phyloP scores from a whole-genome alignment of 2,113 vertebrate genomes.

The Poicephalus gulielmi region DNA sequence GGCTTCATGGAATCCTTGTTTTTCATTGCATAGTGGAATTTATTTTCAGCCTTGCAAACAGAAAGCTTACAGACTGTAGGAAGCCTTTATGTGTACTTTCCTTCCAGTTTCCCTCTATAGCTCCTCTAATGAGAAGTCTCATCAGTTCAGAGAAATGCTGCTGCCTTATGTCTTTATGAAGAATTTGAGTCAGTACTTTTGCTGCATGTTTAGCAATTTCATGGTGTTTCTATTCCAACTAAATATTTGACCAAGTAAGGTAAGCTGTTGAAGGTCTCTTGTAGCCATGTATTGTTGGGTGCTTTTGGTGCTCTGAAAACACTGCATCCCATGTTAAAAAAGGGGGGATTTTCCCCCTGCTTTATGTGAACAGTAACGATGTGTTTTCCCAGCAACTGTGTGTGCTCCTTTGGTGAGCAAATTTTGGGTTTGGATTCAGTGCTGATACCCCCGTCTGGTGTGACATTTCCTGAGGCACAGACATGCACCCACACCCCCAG shows the following conservation, averaged over 20 bases:
- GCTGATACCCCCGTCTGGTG: not conserved
- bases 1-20: not conserved
- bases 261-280: not conserved
- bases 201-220: not conserved
- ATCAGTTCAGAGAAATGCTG: not conserved
- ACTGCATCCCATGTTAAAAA: not conserved
- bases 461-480: not conserved
- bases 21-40: not conserved
- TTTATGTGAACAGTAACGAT: not conserved
- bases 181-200: not conserved
- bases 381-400: not conserved
- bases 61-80: not conserved
- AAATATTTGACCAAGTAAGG: not conserved
- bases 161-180: not conserved
- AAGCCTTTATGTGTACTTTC: not conserved
- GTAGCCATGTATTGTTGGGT: not conserved
- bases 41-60: not conserved
- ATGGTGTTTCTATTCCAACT: not conserved
- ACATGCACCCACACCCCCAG: fast-evolving
- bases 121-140: not conserved
- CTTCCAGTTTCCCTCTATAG: not conserved
- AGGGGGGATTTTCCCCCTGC: not conserved
- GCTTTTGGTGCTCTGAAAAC: not conserved
- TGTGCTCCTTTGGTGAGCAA: not conserved
- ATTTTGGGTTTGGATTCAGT: not conserved